phyloP scores from a whole-genome alignment of 35 echinoderm and acorn worm genomes.

The Lytechinus variegatus region DNA sequence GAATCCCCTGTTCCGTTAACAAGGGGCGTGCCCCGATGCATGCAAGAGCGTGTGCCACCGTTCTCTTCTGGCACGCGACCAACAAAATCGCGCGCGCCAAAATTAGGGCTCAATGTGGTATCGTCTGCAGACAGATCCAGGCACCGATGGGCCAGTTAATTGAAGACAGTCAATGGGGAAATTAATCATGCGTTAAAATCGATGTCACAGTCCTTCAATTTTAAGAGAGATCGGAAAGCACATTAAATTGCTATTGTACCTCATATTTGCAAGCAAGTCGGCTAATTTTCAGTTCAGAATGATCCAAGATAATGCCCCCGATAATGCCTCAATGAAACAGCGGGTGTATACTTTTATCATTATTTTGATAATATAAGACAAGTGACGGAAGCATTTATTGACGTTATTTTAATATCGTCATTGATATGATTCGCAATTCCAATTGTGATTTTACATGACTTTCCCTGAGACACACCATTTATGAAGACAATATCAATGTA shows the following conservation, averaged over 20 bases:
- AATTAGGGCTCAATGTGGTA: neutral
- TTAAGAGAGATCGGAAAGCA: neutral
- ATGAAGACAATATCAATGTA: too few relatives aligned
- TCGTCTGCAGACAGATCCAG: neutral
- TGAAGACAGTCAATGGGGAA: neutral
- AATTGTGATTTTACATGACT: too few relatives aligned
- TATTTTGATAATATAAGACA: too few relatives aligned
- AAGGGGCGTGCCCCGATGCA: conserved; percentile 26
- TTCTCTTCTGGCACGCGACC: conserved; percentile 38
- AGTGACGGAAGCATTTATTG: too few relatives aligned
- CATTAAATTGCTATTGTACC: neutral
- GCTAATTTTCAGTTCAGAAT: neutral
- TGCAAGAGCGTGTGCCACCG: conserved; percentile 19
- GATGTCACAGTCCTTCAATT: neutral
- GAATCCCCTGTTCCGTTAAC: neutral
- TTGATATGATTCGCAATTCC: too few relatives aligned
- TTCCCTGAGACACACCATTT: too few relatives aligned
- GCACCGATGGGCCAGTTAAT: neutral
- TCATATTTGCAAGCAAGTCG: neutral
- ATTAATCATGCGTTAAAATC: neutral
- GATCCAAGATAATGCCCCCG: neutral
- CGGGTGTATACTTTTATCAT: too few relatives aligned
- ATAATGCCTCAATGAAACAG: neutral
- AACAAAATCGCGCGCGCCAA: conserved; percentile 38
- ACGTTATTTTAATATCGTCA: too few relatives aligned